A percentile compares a stretch with the other conserved stretches of the same genome.
phyloP scores from a whole-genome alignment of 2,797 vertebrate genomes.

The Natrix natrix region DNA sequence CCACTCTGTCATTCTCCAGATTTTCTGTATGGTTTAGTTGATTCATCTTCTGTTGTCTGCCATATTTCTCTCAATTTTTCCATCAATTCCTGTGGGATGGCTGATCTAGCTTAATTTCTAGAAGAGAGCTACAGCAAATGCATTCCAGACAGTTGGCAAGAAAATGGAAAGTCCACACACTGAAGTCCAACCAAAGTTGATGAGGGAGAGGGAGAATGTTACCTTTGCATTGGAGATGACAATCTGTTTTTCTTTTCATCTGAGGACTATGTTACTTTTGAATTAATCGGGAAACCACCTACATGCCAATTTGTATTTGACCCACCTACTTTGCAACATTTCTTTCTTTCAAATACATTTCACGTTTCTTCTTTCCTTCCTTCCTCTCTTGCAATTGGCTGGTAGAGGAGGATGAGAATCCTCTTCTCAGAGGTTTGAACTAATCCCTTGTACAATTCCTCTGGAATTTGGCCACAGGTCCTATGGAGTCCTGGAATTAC shows the following conservation, averaged over 20 bases:
- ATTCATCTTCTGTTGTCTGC: not conserved
- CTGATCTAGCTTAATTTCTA: not conserved
- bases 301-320: not conserved
- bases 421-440: not conserved
- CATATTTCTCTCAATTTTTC: not conserved
- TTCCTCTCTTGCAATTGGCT: not conserved
- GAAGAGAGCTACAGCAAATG: not conserved
- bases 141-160: not conserved
- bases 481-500: not conserved
- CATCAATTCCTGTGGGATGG: not conserved
- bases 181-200: not conserved
- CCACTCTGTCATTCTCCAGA: not conserved
- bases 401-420: not conserved
- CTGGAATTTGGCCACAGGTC: not conserved
- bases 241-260: not conserved
- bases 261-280: not conserved
- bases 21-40: not conserved
- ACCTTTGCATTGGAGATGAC: not conserved
- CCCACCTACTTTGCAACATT: not conserved
- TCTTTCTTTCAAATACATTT: not conserved
- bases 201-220: not conserved
- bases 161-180: not conserved
- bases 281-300: not conserved
- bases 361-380: not conserved
- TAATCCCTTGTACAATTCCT: not conserved